These are phyloP conservation scores for Griposia aprilina DNA, from an alignment of 2,888 invertebrate genomes.

Conservation along the genomic window DNA sequence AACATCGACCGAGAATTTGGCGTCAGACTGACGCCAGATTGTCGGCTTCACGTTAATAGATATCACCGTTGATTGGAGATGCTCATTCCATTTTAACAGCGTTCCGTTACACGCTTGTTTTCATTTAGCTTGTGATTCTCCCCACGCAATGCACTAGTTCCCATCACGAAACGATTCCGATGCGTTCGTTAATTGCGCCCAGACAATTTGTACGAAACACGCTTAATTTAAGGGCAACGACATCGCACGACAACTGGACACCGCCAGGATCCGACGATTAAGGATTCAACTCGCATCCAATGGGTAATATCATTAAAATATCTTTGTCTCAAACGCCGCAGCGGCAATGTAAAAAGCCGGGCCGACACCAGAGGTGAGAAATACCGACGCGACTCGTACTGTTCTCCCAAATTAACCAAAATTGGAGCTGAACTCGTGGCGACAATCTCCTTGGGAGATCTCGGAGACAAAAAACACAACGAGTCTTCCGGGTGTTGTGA, in stretches of 20 bases:
- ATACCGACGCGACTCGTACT: constrained; percentile 81
- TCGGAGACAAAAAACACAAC: constrained; percentile 65
- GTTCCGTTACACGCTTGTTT: constrained; percentile 84
- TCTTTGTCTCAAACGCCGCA: constrained; percentile 88
- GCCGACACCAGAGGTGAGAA: constrained; percentile 88
- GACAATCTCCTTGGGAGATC: constrained; percentile 74
- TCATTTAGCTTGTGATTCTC: constrained; percentile 89
- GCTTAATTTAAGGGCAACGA: constrained; percentile 89
- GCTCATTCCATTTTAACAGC: constrained; percentile 76
- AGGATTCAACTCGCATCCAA: constrained; percentile 88
- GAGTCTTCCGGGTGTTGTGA: constrained; percentile 73
- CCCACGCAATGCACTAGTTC: constrained; percentile 88
- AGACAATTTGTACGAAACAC: constrained; percentile 87
- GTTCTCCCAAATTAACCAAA: constrained; percentile 81
- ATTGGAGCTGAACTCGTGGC: constrained; percentile 76
- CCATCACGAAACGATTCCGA: constrained; percentile 82
- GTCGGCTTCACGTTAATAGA: constrained; percentile 75
- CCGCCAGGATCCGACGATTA: constrained; percentile 84
- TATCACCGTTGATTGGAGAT: constrained; percentile 86
- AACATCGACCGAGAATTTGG: constrained; percentile 75
- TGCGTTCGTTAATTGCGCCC: constrained; percentile 86
- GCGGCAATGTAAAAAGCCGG: constrained; percentile 84
- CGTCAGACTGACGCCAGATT: constrained; percentile 72
- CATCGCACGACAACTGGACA: constrained; percentile 80
- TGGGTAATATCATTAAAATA: constrained; percentile 90